phyloP scores from a whole-genome alignment of 2,888 invertebrate genomes.

The Dasypogon diadema region DNA sequence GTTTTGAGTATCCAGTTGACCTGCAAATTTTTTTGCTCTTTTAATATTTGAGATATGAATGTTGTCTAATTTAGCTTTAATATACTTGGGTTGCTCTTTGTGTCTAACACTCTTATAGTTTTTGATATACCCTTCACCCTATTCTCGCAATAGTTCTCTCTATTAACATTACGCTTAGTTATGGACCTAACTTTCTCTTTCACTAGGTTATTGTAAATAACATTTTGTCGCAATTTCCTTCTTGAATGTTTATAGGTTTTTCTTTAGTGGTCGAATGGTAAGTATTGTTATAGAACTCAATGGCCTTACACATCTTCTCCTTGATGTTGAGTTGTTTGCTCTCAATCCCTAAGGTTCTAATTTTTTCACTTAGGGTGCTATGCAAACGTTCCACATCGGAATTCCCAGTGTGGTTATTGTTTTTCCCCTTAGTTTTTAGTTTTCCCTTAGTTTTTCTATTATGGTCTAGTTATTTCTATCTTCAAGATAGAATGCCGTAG shows the following conservation, averaged over 20 bases:
- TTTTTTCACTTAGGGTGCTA: constrained; percentile 25
- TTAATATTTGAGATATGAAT: constrained; percentile 50
- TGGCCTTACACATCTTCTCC: constrained; percentile 41
- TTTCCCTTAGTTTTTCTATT: constrained; percentile 54
- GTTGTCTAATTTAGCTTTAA: constrained; percentile 25
- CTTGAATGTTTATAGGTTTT: constrained; percentile 13
- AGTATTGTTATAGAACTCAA: constrained; percentile 49
- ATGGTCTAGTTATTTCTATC: constrained; percentile 54
- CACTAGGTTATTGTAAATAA: not conserved
- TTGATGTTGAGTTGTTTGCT: constrained; percentile 21
- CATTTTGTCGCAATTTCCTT: not conserved
- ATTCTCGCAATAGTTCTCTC: constrained; percentile 27
- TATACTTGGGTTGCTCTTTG: constrained; percentile 13
- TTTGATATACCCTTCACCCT: constrained; percentile 37
- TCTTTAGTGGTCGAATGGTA: constrained; percentile 3
- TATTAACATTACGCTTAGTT: constrained; percentile 6
- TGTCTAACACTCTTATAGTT: constrained; percentile 25
- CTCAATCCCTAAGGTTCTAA: constrained; percentile 11
- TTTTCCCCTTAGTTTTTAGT: constrained; percentile 55
- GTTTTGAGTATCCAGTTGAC: not conserved
- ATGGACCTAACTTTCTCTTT: not conserved
- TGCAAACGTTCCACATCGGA: constrained; percentile 56
- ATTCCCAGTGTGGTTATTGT: constrained; percentile 56
- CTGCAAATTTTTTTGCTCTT: constrained; percentile 44
- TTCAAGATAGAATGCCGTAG: constrained; percentile 54